Conservation (phyloP, 2,888 invertebrate genomes). For the Andrena hattorfiana region DNA sequence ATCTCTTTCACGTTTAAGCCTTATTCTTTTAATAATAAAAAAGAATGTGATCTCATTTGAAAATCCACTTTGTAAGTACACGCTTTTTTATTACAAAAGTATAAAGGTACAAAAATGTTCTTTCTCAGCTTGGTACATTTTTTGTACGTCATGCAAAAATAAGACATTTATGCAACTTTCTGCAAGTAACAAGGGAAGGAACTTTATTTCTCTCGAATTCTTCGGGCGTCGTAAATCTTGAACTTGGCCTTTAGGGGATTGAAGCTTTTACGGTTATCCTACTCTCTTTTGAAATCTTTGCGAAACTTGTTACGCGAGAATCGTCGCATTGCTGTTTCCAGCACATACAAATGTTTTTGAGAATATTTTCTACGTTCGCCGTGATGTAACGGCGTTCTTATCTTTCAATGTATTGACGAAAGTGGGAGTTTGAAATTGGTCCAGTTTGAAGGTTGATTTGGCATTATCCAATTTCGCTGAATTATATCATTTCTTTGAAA, state of each 20-base stretch:
- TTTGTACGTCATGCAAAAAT: background rate
- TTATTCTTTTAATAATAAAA: too few relatives aligned
- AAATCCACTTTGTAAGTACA: background rate
- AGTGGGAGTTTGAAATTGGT: too few relatives aligned
- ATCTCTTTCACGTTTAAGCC: too few relatives aligned
- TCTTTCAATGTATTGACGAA: background rate
- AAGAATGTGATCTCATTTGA: background rate
- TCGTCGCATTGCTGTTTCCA: background rate
- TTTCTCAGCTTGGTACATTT: background rate
- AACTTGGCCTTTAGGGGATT: constrained; percentile 36
- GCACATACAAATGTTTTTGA: constrained; percentile 1
- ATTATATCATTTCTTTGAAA: too few relatives aligned
- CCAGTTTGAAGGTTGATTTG: too few relatives aligned
- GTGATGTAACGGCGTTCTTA: background rate
- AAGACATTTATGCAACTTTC: background rate
- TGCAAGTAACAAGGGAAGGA: constrained; percentile 4
- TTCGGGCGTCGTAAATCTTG: constrained; percentile 42
- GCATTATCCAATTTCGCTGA: too few relatives aligned
- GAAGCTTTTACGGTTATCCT: constrained; percentile 29
- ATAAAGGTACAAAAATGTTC: background rate
- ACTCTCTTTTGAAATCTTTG: constrained; percentile 18
- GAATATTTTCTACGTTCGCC: background rate
- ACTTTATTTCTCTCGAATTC: constrained; percentile 22
- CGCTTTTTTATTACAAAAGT: too few relatives aligned
- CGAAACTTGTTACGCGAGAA: constrained; percentile 7